Conservation (phyloP, 2,888 invertebrate species). For the Cactoblastis cactorum region DNA sequence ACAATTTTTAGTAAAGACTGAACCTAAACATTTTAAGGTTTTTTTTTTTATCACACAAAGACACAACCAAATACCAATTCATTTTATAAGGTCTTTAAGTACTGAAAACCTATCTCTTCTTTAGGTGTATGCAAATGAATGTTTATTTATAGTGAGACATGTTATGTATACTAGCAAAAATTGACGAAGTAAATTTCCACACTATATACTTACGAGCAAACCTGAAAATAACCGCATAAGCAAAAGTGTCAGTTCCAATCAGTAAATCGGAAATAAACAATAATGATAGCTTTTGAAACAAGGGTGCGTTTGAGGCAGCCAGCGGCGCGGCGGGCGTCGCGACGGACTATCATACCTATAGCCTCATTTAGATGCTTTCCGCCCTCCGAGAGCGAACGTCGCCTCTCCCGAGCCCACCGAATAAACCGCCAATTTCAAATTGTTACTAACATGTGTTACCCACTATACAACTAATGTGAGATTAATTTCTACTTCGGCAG, state of each 20-base stretch:
- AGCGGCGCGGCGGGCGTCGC: slow-evolving; percentile 5
- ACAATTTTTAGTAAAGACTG: too few species aligned
- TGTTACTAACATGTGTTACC: slow-evolving; percentile 15
- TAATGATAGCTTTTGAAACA: slow-evolving; percentile 15
- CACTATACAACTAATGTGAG: neutral
- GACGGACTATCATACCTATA: neutral
- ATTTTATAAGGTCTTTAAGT: too few species aligned
- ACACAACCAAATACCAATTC: too few species aligned
- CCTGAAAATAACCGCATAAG: slow-evolving; percentile 5
- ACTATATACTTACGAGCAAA: neutral
- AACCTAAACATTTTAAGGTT: too few species aligned
- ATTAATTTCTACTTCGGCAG: neutral
- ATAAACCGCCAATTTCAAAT: neutral
- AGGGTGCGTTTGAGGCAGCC: slow-evolving; percentile 5
- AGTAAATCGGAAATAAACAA: slow-evolving; percentile 16
- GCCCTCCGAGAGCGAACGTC: slow-evolving; percentile 16
- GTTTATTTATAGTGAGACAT: too few species aligned
- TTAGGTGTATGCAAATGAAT: too few species aligned
- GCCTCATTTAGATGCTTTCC: slow-evolving; percentile 19
- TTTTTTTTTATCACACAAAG: too few species aligned
- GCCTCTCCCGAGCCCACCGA: slow-evolving; percentile 4
- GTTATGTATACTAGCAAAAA: neutral
- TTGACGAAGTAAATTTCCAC: neutral
- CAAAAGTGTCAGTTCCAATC: slow-evolving; percentile 28
- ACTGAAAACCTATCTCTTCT: too few species aligned